phyloP scores from a whole-genome alignment of 2,888 invertebrate genomes.

The Xestoiulus laeticollis region DNA sequence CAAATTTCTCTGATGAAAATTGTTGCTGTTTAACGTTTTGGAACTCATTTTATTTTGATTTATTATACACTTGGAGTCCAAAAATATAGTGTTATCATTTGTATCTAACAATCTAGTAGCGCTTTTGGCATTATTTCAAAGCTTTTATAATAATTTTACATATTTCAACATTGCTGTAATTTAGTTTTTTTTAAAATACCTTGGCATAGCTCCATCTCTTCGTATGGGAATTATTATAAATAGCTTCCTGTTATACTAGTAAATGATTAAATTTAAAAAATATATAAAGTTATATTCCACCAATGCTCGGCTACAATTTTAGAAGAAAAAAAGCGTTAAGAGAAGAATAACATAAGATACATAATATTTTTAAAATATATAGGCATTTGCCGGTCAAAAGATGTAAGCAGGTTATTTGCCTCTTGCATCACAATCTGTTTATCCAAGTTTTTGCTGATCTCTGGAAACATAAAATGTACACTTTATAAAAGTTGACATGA shows the following conservation, averaged over 20 bases:
- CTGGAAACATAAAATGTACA: slow-evolving; percentile 13
- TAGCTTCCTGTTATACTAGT: no score
- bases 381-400: neutral
- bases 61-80: neutral
- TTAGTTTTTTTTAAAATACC: neutral
- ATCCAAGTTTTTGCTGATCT: neutral
- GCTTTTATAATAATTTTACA: neutral
- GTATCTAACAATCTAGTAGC: neutral
- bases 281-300: no score
- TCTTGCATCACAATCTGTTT: neutral
- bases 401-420: neutral
- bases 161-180: neutral
- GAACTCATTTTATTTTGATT: neutral
- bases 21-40: neutral
- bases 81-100: neutral
- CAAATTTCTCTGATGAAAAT: neutral
- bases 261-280: no score
- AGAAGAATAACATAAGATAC: no score
- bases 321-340: no score
- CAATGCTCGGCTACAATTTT: no score
- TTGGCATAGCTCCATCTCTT: no score
- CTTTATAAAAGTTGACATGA: slow-evolving; percentile 41
- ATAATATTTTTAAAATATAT: no score
- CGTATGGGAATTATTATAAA: no score
- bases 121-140: neutral